phyloP scores from a whole-genome alignment of 2,113 vertebrate genomes.

The Charadrius vociferus region DNA sequence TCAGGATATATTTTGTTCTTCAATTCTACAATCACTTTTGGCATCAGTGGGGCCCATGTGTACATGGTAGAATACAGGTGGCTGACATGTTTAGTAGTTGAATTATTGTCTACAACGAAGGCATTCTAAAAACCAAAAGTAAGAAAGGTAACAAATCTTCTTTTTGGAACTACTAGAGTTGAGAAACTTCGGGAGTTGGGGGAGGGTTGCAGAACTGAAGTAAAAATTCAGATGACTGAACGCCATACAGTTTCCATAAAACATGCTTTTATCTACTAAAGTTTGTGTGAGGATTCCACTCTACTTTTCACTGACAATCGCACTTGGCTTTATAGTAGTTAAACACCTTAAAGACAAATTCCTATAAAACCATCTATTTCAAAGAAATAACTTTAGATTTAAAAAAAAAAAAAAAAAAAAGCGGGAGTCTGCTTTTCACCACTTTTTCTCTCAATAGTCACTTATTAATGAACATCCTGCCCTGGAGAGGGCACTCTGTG shows the following conservation, averaged over 20 bases:
- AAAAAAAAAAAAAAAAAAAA: not conserved
- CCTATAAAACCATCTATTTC: not conserved
- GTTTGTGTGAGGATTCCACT: not conserved
- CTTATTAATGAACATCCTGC: constrained; percentile 27
- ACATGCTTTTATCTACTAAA: not conserved
- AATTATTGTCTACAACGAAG: not conserved
- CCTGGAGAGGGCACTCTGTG: constrained; percentile 66
- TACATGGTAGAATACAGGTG: not conserved
- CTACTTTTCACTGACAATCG: not conserved
- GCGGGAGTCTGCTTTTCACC: not conserved
- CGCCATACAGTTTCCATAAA: not conserved
- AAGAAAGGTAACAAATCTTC: not conserved
- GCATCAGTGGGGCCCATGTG: fast-evolving
- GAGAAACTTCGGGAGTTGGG: not conserved
- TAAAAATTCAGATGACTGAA: not conserved
- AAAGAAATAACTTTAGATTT: not conserved
- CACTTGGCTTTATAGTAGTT: not conserved
- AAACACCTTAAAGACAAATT: not conserved
- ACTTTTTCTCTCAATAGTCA: not conserved
- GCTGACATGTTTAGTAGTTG: not conserved
- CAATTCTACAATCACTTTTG: not conserved
- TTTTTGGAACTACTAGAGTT: not conserved
- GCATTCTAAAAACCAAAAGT: not conserved
- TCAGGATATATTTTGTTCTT: not conserved
- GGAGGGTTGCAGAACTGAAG: not conserved